Conservation (phyloP, 1,140 invertebrate genomes). For the Drosophila grimshawi region DNA sequence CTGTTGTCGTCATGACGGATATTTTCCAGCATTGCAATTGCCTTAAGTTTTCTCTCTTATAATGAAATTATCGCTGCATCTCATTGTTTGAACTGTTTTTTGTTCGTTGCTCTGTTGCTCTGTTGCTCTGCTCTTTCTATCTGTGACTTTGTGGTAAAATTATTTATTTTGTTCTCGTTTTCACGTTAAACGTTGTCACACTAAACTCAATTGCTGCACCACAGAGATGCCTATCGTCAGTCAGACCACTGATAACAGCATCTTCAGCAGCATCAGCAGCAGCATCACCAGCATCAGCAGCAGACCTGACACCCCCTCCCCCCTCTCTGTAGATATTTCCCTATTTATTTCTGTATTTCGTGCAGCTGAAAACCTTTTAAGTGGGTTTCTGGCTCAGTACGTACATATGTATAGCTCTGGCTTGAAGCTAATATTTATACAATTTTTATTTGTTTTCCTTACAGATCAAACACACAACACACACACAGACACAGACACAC, state of each 20-base stretch:
- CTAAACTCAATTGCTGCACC: slow-evolving; percentile 73
- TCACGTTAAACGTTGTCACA: slow-evolving; percentile 82
- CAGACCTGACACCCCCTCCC: background rate
- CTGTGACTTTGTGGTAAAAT: slow-evolving; percentile 65
- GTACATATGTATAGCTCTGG: background rate
- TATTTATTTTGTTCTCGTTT: slow-evolving; percentile 82
- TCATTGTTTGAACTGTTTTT: slow-evolving; percentile 62
- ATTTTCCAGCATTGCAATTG: slow-evolving; percentile 51
- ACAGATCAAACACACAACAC: slow-evolving; percentile 47
- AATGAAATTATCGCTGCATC: slow-evolving; percentile 81
- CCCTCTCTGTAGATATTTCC: background rate
- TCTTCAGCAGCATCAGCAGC: background rate
- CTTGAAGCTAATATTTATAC: slow-evolving; percentile 68
- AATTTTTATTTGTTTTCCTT: slow-evolving; percentile 75
- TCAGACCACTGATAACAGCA: slow-evolving; percentile 53
- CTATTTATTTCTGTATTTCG: slow-evolving; percentile 24
- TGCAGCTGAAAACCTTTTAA: slow-evolving; percentile 57
- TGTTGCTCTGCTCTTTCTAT: slow-evolving; percentile 25
- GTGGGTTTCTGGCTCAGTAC: slow-evolving; percentile 75
- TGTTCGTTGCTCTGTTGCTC: slow-evolving; percentile 7
- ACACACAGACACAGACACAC: background rate
- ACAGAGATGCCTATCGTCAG: slow-evolving; percentile 41
- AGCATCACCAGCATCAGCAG: no score
- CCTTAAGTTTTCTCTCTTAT: slow-evolving; percentile 75
- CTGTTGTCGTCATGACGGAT: slow-evolving; percentile 42